phyloP scores from a whole-genome alignment of 2,113 vertebrate species.

The Geothlypis trichas region DNA sequence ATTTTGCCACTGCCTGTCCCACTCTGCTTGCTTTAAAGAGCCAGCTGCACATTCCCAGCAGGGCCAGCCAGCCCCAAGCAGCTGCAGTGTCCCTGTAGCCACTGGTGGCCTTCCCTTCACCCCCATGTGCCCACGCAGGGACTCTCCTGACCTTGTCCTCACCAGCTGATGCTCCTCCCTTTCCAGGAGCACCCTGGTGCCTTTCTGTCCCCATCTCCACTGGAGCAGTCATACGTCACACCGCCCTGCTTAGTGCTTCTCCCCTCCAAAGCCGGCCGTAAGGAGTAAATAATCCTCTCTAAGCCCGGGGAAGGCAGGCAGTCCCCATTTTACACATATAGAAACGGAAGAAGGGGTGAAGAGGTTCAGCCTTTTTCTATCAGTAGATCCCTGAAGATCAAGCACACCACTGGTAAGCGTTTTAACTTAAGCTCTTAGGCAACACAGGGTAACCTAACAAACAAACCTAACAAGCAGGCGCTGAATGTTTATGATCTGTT shows the following conservation, averaged over 20 bases:
- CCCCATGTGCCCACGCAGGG: neutral
- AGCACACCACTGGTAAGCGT: neutral
- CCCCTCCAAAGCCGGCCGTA: neutral
- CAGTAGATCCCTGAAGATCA: neutral
- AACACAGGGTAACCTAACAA: neutral
- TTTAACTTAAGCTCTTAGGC: neutral
- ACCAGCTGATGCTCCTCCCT: neutral
- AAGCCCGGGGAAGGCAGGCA: neutral
- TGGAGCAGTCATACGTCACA: neutral
- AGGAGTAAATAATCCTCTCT: conserved; percentile 19
- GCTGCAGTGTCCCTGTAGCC: neutral
- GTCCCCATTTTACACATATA: neutral
- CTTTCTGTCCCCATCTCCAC: neutral
- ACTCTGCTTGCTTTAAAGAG: neutral
- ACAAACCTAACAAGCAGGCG: neutral
- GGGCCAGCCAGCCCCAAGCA: neutral
- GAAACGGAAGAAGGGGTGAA: neutral
- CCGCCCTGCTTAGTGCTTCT: neutral
- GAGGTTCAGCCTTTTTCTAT: neutral
- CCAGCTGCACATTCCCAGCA: neutral
- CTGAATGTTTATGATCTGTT: neutral
- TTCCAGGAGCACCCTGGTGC: neutral
- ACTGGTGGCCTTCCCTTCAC: neutral
- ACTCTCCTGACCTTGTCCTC: conserved; percentile 18
- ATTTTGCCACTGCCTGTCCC: neutral